Base-by-base conservation (phyloP, 2,797 vertebrate species). In the Chrosomus eos region DNA sequence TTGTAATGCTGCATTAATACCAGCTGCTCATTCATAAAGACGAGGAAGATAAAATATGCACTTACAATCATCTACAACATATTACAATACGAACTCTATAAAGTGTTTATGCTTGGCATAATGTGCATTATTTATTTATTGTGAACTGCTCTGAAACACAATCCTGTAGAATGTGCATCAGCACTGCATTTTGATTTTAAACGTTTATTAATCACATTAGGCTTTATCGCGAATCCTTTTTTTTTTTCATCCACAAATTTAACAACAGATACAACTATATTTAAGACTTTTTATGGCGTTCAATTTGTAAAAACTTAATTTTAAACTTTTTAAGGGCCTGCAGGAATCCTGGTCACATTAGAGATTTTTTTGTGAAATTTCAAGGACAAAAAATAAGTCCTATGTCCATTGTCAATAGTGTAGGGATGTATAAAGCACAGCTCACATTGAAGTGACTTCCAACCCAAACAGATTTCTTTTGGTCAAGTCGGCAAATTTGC, bases 331-430 rank as follows among this genome's bases (percentile, higher is more conserved):
- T 10, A 55, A 62, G 1, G 55, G n/a, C 55, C 5, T 26, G 2
- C 13, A 64, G 6, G 13, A 82, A 82, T 26, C 48, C 55, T 78
- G 74, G 5, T 72, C 40, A 64, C 62, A 64, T 64, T 28, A 64
- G 62, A 28, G 7, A 64, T 3, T 3, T 64, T 28, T 64, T 5
- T 7, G 13, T 16, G 5, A 64, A 31, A 31, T 8, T 64, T 64
- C 33, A 60, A 11, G 31, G 8, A 33, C 10, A 14, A 48, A 58
- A 43, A 31, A 36, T n/a, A 26, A 14, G 11, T 26, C 58, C n/a
- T 26, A 28, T 26, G 55, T 60, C 55, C n/a, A 60, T 13, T 60
- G 10, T 60, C 55, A 26, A 5, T 26, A 26, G 23, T 26, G 23
- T 58, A 13, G 28, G 2, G 14, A 31, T 64, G 14, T 18, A 31